Base-by-base conservation (phyloP, 2,113 vertebrate species). In the Paralichthys olivaceus region DNA sequence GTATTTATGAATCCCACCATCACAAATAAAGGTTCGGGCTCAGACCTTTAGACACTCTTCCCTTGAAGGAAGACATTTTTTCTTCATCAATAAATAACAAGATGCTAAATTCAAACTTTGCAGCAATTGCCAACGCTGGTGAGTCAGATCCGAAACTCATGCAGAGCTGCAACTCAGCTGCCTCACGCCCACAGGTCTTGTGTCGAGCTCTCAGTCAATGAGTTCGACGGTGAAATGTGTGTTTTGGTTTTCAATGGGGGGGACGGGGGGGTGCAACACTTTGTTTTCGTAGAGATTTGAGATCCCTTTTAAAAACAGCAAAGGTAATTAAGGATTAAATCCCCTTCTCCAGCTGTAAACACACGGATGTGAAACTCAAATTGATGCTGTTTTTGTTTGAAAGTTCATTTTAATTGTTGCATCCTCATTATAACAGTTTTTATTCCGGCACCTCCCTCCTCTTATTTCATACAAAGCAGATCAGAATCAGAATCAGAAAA, bases 1-100 rank as follows among this genome's bases (percentile, higher is more conserved):
- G 77, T 72, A 68, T 83, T 84, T 84, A 75, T 79, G 59, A 86
- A 72, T 67, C 62, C 65, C 49, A 56, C 53, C 72, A 43, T 81
- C 37, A 23, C 68, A 79, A 71, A 79, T 49, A 22, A 23, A 14
- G 17, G 63, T 40, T 29, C 22, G 68, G 60, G 53, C 23, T 11
- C 0, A 17, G 14, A 68, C 54, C 12, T 22, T 7, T 0, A 20
- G 11, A 68, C 54, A 15, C 57, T 29, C 22, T 64, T 43, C 5
- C 26, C 65, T 60, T 67, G 5, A 15, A 49, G 71, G 29, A 14
- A 63, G 34, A 62, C 65, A 70, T 82, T 76, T 79, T 51, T 11
- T 55, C 47, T 29, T 80, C 79, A 83, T 88, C 53, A 86, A 83
- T 90, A 84, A 86, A 84, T 84, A 83, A 86, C 55, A 61, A 63